Evolutionary conservation across 2,888 invertebrate genomes (phyloP).

Genomic region (Urechis unicinctus): DNA sequence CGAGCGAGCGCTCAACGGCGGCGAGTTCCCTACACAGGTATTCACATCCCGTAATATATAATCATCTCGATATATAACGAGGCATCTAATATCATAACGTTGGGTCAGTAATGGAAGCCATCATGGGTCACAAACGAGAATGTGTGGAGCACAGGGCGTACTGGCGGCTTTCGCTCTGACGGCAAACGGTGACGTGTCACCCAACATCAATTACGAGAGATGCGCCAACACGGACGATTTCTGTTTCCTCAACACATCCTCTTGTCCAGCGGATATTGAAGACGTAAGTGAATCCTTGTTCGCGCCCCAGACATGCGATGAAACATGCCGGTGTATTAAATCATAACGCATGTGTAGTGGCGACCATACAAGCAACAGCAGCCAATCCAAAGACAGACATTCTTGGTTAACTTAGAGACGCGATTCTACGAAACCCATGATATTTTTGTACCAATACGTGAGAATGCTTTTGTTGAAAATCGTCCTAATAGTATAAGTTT

Average conservation of each 20-base stretch:
- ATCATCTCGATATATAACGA: too few relatives aligned
- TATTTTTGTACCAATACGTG: background rate
- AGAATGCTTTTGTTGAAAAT: too few relatives aligned
- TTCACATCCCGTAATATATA: too few relatives aligned
- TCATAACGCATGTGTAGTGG: background rate
- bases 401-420: background rate
- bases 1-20: slow-evolving; percentile 66
- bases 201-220: slow-evolving; percentile 77
- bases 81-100: too few relatives aligned
- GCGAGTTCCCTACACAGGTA: slow-evolving; percentile 21
- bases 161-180: slow-evolving; percentile 87
- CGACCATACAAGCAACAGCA: background rate
- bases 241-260: slow-evolving; percentile 69
- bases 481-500: too few relatives aligned
- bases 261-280: slow-evolving; percentile 62
- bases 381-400: background rate
- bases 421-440: too few relatives aligned
- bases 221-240: slow-evolving; percentile 69
- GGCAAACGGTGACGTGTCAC: slow-evolving; percentile 89
- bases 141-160: slow-evolving; percentile 43
- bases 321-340: background rate
- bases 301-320: too few relatives aligned
- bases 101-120: too few relatives aligned
- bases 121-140: background rate
- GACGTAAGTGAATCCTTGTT: slow-evolving; percentile 12